Percentiles rank a stretch among this genome's conserved stretches.
Conservation (phyloP, 2,797 vertebrate species). For the Fundulus diaphanus region DNA sequence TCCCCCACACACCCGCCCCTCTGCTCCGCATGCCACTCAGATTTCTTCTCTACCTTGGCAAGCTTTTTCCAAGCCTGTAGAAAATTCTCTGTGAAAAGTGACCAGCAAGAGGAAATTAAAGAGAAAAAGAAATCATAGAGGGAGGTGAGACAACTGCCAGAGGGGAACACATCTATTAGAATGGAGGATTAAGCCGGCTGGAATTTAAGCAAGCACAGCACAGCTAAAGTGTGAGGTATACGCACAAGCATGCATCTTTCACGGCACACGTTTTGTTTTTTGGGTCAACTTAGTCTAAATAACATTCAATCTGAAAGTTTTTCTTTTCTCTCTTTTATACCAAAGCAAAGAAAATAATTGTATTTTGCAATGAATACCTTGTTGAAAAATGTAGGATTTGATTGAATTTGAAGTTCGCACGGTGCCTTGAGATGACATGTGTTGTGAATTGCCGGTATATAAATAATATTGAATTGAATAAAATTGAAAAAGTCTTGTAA, state of each 20-base stretch:
- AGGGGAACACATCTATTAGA: slow-evolving; percentile 56
- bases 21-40: slow-evolving; percentile 2
- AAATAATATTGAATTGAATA: too few relatives aligned
- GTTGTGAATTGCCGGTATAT: too few relatives aligned
- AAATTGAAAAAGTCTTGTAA: slow-evolving; percentile 27
- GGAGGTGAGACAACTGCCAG: slow-evolving; percentile 52
- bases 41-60: slow-evolving; percentile 48
- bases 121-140: slow-evolving; percentile 60
- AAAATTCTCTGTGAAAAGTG: slow-evolving; percentile 63
- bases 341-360: slow-evolving; percentile 21
- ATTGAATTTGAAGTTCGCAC: too few relatives aligned
- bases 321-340: neutral
- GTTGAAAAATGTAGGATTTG: too few relatives aligned
- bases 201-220: slow-evolving; percentile 61
- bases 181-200: slow-evolving; percentile 60
- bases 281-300: slow-evolving; percentile 20
- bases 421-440: too few relatives aligned
- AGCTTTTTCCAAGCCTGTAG: slow-evolving; percentile 33
- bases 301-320: neutral
- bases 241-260: slow-evolving; percentile 27
- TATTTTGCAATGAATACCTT: slow-evolving; percentile 29
- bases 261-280: slow-evolving; percentile 31
- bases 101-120: slow-evolving; percentile 62
- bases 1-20: neutral
- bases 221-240: slow-evolving; percentile 42